phyloP scores from a whole-genome alignment of 2,888 invertebrate species.

The Ichneumoninae sp. region DNA sequence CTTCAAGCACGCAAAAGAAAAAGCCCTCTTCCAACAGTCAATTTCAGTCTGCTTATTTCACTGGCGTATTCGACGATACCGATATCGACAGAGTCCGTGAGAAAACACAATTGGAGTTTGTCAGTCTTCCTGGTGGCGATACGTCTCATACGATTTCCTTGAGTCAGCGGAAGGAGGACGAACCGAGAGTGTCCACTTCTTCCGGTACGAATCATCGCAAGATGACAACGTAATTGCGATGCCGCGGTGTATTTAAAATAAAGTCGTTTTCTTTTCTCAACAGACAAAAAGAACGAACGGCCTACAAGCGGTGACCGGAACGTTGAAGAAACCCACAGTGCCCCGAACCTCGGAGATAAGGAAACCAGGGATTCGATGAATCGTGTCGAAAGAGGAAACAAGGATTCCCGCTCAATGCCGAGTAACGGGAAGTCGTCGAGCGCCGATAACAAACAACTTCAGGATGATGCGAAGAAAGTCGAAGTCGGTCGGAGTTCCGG shows the following conservation, averaged over 20 bases:
- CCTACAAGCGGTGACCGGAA: conserved; percentile 25
- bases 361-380: conserved; percentile 22
- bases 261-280: background rate
- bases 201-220: conserved; percentile 27
- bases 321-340: conserved; percentile 56
- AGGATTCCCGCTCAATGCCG: conserved; percentile 30
- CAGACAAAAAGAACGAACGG: conserved; percentile 46
- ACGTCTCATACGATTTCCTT: conserved; percentile 70
- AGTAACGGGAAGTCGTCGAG: conserved; percentile 51
- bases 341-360: conserved; percentile 47
- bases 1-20: conserved; percentile 19
- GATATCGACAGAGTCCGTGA: conserved; percentile 68
- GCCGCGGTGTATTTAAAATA: background rate
- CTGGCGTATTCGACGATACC: conserved; percentile 58
- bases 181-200: conserved; percentile 44
- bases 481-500: conserved; percentile 41
- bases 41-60: conserved; percentile 20
- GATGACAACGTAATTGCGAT: background rate
- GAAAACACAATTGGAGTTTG: conserved; percentile 73
- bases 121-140: conserved; percentile 76
- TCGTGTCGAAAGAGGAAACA: conserved; percentile 21
- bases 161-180: conserved; percentile 68
- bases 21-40: conserved; percentile 19
- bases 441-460: conserved; percentile 42
- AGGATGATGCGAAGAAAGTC: conserved; percentile 6